Evolutionary conservation across 2,888 invertebrate genomes (phyloP).

Genomic region (Frankliniella fusca): DNA sequence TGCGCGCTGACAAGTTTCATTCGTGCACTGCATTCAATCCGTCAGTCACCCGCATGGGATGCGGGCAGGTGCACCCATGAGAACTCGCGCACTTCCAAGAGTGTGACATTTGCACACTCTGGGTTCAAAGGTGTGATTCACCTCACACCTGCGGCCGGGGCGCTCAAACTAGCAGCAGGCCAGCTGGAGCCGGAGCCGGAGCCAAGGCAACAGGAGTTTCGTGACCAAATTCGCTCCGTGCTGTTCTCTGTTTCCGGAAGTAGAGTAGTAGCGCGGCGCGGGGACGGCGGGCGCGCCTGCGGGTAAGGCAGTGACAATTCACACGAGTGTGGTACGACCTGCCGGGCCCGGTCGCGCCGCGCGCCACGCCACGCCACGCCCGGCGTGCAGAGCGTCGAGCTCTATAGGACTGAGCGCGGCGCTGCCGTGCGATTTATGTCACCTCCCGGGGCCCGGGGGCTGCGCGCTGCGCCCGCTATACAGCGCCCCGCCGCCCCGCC

Average conservation of each 20-base stretch:
- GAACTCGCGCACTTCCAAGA: too few relatives aligned
- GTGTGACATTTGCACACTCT: too few relatives aligned
- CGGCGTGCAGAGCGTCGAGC: background rate
- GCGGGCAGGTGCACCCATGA: too few relatives aligned
- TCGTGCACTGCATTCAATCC: too few relatives aligned
- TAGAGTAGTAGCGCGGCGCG: background rate
- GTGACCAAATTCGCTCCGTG: background rate
- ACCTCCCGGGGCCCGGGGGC: background rate
- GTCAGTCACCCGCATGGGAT: too few relatives aligned
- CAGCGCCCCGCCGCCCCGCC: background rate
- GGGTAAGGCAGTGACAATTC: conserved; percentile 33
- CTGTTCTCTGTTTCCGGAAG: background rate
- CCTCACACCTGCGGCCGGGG: background rate
- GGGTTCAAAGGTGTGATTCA: too few relatives aligned
- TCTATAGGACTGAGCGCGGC: background rate
- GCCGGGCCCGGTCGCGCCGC: conserved; percentile 22
- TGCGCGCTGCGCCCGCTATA: background rate
- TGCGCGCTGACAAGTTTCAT: too few relatives aligned
- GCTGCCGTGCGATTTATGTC: background rate
- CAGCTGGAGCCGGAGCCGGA: background rate
- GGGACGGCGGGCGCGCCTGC: conserved; percentile 30
- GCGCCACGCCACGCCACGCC: background rate
- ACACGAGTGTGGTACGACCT: conserved; percentile 28
- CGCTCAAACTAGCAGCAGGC: background rate
- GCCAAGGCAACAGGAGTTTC: background rate